Conservation (phyloP, 2,888 invertebrate genomes). For the Neoitamus cyanurus region DNA sequence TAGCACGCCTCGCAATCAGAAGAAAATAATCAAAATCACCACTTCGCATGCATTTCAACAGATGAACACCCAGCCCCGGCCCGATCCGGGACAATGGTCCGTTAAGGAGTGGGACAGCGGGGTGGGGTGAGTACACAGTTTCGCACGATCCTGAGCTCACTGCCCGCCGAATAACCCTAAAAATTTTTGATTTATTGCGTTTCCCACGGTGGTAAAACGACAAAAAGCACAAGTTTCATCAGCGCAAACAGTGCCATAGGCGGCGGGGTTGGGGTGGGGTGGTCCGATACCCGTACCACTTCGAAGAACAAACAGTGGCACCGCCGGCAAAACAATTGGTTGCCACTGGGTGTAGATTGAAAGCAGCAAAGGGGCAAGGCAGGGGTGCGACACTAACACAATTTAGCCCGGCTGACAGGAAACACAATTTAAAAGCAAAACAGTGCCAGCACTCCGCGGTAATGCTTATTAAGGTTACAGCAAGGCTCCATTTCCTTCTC, state of each 20-base stretch:
- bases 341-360: slow-evolving; percentile 21
- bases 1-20: slow-evolving; percentile 30
- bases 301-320: neutral
- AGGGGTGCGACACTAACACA: slow-evolving; percentile 26
- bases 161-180: slow-evolving; percentile 24
- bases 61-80: slow-evolving; percentile 35
- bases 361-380: neutral
- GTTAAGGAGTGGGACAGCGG: neutral
- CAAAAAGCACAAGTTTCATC: slow-evolving; percentile 43
- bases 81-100: neutral
- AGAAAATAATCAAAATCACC: slow-evolving; percentile 38
- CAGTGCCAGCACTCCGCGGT: slow-evolving; percentile 22
- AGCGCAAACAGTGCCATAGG: neutral
- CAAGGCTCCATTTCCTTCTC: slow-evolving; percentile 40
- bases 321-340: slow-evolving; percentile 12
- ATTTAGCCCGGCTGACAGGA: slow-evolving; percentile 33
- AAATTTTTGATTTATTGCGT: slow-evolving; percentile 46
- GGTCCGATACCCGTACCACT: neutral
- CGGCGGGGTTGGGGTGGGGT: neutral
- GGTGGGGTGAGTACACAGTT: slow-evolving; percentile 30
- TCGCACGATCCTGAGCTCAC: slow-evolving; percentile 39
- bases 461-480: slow-evolving; percentile 38
- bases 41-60: slow-evolving; percentile 40
- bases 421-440: slow-evolving; percentile 41
- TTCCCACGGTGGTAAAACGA: slow-evolving; percentile 48